phyloP scores from a whole-genome alignment of 2,113 vertebrate genomes.

The Notothenia rossii region DNA sequence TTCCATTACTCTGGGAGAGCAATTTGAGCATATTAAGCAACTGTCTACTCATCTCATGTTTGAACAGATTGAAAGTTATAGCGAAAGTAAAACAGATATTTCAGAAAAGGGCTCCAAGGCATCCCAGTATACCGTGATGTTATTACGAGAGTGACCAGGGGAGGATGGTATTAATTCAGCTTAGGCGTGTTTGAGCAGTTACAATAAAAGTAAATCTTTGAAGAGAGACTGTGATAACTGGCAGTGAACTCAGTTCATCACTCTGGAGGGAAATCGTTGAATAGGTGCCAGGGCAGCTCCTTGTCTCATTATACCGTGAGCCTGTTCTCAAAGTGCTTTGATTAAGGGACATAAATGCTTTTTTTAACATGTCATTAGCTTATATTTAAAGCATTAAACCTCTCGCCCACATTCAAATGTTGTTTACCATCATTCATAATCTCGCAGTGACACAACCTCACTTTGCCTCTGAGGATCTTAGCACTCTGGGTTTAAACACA shows the following conservation, averaged over 20 bases:
- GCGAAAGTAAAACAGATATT: constrained; percentile 52
- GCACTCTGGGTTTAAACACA: constrained; percentile 6
- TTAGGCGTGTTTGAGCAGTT: constrained; percentile 20
- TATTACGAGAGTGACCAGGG: constrained; percentile 33
- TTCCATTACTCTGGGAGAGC: constrained; percentile 55
- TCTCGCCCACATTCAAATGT: not conserved
- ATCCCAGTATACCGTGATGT: not conserved
- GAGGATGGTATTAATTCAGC: constrained; percentile 2
- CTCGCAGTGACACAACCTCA: not conserved
- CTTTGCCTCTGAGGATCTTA: constrained; percentile 9
- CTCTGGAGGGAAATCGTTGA: constrained; percentile 10
- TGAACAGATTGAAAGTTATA: constrained; percentile 54
- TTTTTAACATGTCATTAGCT: constrained; percentile 9
- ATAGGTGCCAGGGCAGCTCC: constrained; percentile 10
- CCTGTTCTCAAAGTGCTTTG: constrained; percentile 17
- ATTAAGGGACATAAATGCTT: constrained; percentile 7
- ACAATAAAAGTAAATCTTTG: constrained; percentile 40
- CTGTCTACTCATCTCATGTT: constrained; percentile 54
- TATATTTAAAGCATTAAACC: not conserved
- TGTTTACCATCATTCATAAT: constrained; percentile 5
- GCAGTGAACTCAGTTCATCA: constrained; percentile 4
- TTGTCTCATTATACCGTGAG: constrained; percentile 18
- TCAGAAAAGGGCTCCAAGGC: constrained; percentile 30
- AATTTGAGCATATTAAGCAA: constrained; percentile 46
- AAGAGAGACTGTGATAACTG: constrained; percentile 14